Evolutionary conservation across 2,797 vertebrate genomes (phyloP).

Genomic region (Hyperoplus lanceolatus): DNA sequence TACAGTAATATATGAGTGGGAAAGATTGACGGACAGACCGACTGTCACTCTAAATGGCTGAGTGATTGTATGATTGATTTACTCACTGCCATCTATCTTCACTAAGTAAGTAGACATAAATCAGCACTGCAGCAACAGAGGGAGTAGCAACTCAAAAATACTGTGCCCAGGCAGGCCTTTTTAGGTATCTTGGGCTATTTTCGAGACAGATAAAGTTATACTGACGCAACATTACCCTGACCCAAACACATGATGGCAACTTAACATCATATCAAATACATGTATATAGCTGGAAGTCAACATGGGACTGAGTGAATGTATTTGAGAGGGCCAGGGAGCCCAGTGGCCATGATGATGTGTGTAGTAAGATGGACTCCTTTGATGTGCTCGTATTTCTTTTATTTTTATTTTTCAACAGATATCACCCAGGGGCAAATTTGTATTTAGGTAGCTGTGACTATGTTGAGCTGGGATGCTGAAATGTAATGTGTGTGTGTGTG

Average conservation of each 20-base stretch:
- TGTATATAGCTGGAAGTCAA: conserved; percentile 41
- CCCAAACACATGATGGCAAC: conserved; percentile 45
- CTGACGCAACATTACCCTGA: conserved; percentile 49
- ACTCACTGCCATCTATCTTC: conserved; percentile 72
- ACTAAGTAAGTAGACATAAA: conserved; percentile 72
- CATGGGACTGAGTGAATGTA: conserved; percentile 26
- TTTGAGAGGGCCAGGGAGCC: conserved; percentile 24
- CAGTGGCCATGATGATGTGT: conserved; percentile 52
- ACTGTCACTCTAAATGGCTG: conserved; percentile 70
- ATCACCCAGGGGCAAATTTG: conserved; percentile 66
- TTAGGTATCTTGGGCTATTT: conserved; percentile 52
- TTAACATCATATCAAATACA: conserved; percentile 61
- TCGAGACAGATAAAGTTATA: conserved; percentile 55
- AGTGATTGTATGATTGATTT: conserved; percentile 80
- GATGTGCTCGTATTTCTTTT: conserved; percentile 58
- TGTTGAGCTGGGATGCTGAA: conserved; percentile 56
- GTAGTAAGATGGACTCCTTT: conserved; percentile 62
- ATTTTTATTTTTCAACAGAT: conserved; percentile 32
- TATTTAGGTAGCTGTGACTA: conserved; percentile 68
- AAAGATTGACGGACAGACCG: conserved; percentile 72
- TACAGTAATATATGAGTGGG: conserved; percentile 35
- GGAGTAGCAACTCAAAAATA: conserved; percentile 48
- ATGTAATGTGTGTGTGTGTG: conserved; percentile 31
- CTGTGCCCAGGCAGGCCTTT: conserved; percentile 32
- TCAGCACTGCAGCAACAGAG: conserved; percentile 46